Percentiles rank a stretch among this genome's conserved stretches.
These are phyloP conservation scores for Zapus hudsonius DNA, from an alignment of 2,113 vertebrate species.

Conservation along the genomic window DNA sequence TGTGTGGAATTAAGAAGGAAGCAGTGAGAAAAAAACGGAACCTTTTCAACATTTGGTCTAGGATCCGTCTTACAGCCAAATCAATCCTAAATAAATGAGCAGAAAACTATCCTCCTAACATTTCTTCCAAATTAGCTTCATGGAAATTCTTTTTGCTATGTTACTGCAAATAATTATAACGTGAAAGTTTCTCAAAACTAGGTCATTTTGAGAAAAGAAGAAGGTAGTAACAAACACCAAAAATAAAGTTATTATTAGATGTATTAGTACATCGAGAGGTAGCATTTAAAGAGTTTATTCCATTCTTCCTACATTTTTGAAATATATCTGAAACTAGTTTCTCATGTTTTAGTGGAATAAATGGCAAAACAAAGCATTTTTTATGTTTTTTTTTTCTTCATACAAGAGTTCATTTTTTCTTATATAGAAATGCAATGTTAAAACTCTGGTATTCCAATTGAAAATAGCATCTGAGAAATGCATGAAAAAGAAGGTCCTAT, in stretches of 20 bases:
- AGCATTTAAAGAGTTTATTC: constrained; percentile 10
- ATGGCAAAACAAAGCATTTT: constrained; percentile 54
- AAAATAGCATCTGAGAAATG: constrained; percentile 60
- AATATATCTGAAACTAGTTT: constrained; percentile 57
- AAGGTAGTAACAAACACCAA: neutral
- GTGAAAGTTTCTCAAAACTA: neutral
- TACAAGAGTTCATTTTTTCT: constrained; percentile 39
- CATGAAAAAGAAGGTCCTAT: constrained; percentile 46
- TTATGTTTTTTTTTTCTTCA: constrained; percentile 50
- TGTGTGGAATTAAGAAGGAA: neutral
- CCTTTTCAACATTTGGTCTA: neutral
- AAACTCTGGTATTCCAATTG: constrained; percentile 42
- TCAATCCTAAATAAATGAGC: neutral
- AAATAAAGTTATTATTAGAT: neutral
- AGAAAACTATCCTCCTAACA: neutral
- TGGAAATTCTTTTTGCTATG: neutral
- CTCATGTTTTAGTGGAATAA: constrained; percentile 17
- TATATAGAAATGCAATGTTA: constrained; percentile 9
- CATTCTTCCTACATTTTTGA: neutral
- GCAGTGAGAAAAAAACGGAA: fast-evolving
- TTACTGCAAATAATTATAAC: neutral
- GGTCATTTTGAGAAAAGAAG: constrained; percentile 1
- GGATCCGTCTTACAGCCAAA: neutral
- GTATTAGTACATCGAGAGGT: neutral
- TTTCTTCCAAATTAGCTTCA: constrained; percentile 8